Base-by-base conservation (phyloP, 2,113 vertebrate species). In the Pseudopodoces humilis region DNA sequence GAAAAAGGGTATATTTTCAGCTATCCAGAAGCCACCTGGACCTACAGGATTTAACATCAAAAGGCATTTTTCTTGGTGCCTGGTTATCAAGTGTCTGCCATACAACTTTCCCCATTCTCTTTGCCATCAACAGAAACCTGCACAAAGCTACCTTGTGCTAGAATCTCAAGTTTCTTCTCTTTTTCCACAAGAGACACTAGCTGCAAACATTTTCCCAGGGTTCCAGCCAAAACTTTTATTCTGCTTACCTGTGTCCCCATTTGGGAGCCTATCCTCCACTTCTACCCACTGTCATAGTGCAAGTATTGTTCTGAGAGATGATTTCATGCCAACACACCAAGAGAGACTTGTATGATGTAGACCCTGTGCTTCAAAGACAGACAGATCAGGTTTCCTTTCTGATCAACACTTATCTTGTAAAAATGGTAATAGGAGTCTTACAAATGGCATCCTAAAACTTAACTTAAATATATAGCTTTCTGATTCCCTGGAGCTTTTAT, bases 181-280 rank as follows among this genome's bases (percentile, higher is more conserved):
- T 89, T 90, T 96, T 95, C 80, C 68, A 97, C 88, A 86, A 95
- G 91, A 96, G 95, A 96, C 90, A 92, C 85, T 94, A 75, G 28
- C 86, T 92, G 78, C 62, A 90, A 86, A 90, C 91, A 88, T 96
- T 98, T 98, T 98, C 98, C 98, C 98, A 98, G 96, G 97, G 97
- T 95, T 95, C 71, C 49, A 72, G 98, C 97, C 98, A 98, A 98
- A 88, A 87, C 79, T 93, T 95, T 80, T 83, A 70, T 95, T 96
- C 96, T 96, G 88, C 95, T 94, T 96, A 81, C 92, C 90, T 59
- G 49, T 70, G 96, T 92, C 78, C 76, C 71, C 77, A 64, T 92
- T 95, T 91, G 59, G 91, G 91, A 96, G 67, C 37, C 59, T 82
- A 82, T 60, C 80, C 67, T 96, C 77, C 83, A 76, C 56, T 80